A percentile compares a stretch with the other conserved stretches of the same genome.
phyloP scores from a whole-genome alignment of 2,888 invertebrate species.

The Nemoura dubitans region DNA sequence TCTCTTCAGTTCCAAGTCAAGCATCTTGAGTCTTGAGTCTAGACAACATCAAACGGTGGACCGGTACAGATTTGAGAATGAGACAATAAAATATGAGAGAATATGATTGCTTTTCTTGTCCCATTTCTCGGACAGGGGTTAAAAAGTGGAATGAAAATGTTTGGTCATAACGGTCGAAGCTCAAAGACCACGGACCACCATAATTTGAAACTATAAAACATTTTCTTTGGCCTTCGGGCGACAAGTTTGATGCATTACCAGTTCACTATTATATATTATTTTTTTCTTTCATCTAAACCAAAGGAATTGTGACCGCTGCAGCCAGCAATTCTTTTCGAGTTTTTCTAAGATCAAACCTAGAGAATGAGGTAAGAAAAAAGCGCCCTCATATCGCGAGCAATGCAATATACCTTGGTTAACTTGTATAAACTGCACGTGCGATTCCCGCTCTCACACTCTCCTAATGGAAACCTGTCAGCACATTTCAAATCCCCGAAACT shows the following conservation, averaged over 20 bases:
- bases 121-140: neutral
- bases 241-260: neutral
- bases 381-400: neutral
- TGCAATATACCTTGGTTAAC: neutral
- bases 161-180: neutral
- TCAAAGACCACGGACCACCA: constrained; percentile 4
- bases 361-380: neutral
- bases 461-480: constrained; percentile 16
- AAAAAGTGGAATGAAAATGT: neutral
- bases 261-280: neutral
- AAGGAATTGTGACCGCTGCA: neutral
- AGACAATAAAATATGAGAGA: neutral
- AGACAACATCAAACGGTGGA: neutral
- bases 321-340: neutral
- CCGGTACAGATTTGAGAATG: neutral
- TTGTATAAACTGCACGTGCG: neutral
- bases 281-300: neutral
- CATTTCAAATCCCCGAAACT: neutral
- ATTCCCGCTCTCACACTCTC: neutral
- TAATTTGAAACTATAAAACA: constrained; percentile 34
- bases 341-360: neutral
- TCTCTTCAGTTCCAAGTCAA: neutral
- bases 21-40: too few relatives aligned
- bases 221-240: constrained; percentile 18
- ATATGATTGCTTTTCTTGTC: neutral